phyloP scores from a whole-genome alignment of 2,888 invertebrate species.

The Drosophila flavopinicola region DNA sequence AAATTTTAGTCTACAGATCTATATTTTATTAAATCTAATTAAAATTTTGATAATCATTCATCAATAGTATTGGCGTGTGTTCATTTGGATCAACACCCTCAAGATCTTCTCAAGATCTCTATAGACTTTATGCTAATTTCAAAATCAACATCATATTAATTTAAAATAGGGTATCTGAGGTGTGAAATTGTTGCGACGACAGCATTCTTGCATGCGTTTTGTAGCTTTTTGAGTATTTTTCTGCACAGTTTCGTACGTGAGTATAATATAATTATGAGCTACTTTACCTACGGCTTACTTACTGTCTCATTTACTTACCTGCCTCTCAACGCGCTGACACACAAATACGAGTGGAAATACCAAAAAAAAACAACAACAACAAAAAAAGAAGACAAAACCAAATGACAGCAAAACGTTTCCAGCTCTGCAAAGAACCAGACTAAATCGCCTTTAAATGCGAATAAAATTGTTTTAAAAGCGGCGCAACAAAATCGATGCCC shows the following conservation, averaged over 20 bases:
- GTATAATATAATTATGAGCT: conserved; percentile 78
- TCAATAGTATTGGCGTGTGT: neutral
- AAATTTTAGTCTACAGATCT: neutral
- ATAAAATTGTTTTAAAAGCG: conserved; percentile 56
- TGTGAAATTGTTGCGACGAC: neutral
- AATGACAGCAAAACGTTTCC: conserved; percentile 45
- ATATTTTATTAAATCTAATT: too few species aligned
- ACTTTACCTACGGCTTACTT: conserved; percentile 67
- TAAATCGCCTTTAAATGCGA: conserved; percentile 72
- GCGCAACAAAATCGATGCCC: conserved; percentile 77
- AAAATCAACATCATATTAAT: too few species aligned
- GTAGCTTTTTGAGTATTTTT: conserved; percentile 55
- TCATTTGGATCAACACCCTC: too few species aligned
- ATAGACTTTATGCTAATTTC: neutral
- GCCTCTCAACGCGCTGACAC: conserved; percentile 46
- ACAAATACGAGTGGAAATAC: conserved; percentile 25
- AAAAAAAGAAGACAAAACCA: conserved; percentile 32
- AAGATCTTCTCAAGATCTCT: too few species aligned
- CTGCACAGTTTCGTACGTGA: conserved; percentile 74
- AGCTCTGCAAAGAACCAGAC: conserved; percentile 23
- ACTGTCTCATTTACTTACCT: conserved; percentile 55
- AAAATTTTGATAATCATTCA: too few species aligned
- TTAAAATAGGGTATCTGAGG: conserved; percentile 27
- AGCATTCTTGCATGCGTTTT: conserved; percentile 33
- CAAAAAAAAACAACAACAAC: conserved; percentile 20